Conservation (phyloP, 2,888 invertebrate species). For the Acanthopleura granulata region DNA sequence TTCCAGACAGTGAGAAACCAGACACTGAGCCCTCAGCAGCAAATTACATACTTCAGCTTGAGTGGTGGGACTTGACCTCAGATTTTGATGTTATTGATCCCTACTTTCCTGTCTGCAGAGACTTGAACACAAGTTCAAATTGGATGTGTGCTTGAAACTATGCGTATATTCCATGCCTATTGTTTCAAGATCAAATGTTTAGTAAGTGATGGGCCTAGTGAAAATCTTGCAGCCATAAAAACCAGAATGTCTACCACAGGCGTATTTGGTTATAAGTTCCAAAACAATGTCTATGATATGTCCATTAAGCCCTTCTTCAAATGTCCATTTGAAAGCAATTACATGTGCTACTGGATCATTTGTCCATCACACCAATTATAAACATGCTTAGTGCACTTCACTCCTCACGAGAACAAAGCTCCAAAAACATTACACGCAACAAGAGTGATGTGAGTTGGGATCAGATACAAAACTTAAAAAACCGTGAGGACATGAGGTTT, state of each 20-base stretch:
- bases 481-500: neutral
- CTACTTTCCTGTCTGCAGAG: neutral
- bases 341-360: slow-evolving; percentile 2
- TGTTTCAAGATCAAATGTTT: neutral
- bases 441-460: neutral
- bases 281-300: neutral
- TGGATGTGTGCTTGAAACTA: slow-evolving; percentile 7
- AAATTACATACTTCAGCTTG: slow-evolving; percentile 7
- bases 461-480: neutral
- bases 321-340: neutral
- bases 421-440: neutral
- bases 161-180: slow-evolving; percentile 11
- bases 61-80: neutral
- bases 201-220: slow-evolving; percentile 12
- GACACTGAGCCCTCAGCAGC: neutral
- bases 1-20: neutral
- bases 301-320: neutral
- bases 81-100: slow-evolving; percentile 8
- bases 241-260: neutral
- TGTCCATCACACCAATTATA: slow-evolving; percentile 9
- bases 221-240: slow-evolving; percentile 6
- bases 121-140: slow-evolving; percentile 6
- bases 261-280: neutral
- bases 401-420: neutral
- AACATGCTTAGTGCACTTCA: slow-evolving; percentile 11